A percentile compares a stretch with the other conserved stretches of the same genome.
These are phyloP conservation scores for Ischnus inquisitorius DNA, from an alignment of 2,888 invertebrate genomes.

Conservation along the genomic window DNA sequence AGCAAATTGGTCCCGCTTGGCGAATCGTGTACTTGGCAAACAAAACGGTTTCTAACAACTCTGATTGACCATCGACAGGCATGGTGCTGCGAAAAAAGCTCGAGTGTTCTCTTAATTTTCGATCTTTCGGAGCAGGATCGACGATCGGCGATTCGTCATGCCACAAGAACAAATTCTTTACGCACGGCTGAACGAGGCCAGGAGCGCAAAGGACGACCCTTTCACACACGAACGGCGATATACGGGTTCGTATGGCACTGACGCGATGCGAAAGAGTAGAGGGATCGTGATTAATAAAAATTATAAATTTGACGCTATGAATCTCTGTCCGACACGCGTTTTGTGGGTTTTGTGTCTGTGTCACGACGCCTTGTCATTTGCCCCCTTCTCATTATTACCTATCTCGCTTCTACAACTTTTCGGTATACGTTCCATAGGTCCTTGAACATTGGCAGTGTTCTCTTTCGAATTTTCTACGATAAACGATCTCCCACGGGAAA, in stretches of 20 bases:
- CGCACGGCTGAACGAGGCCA: constrained; percentile 61
- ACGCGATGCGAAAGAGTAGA: constrained; percentile 42
- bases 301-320: constrained; percentile 30
- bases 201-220: constrained; percentile 40
- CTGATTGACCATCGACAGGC: not conserved
- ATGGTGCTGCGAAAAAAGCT: not conserved
- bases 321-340: constrained; percentile 9
- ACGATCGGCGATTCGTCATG: constrained; percentile 59
- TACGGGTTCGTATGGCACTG: constrained; percentile 60
- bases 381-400: not conserved
- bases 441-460: constrained; percentile 50
- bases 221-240: constrained; percentile 39
- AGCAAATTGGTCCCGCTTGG: constrained; percentile 64
- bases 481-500: constrained; percentile 51
- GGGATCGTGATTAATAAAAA: constrained; percentile 17
- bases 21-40: constrained; percentile 31
- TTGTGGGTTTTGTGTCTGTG: not conserved
- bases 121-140: constrained; percentile 55
- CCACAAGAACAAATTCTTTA: constrained; percentile 62
- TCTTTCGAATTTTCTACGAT: constrained; percentile 20
- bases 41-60: not conserved
- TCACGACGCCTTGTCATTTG: constrained; percentile 15
- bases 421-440: not conserved
- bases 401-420: not conserved
- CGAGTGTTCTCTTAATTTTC: constrained; percentile 23